Percentiles rank a stretch among this genome's conserved stretches.
Evolutionary conservation across 1,140 invertebrate genomes (phyloP).

Genomic region (honey bee (Apis mellifera)): DNA sequence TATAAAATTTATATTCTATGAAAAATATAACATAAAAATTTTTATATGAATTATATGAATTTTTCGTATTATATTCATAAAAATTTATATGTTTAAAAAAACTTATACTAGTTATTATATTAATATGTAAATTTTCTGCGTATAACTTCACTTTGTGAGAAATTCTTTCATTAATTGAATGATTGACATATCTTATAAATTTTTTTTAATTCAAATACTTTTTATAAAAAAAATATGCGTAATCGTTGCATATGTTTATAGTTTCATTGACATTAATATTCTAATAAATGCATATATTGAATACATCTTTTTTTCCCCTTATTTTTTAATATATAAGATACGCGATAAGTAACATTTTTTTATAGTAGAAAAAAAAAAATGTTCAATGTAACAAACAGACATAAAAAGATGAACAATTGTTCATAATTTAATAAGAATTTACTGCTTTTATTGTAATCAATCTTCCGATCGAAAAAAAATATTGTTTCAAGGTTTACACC

Average conservation of each 20-base stretch:
- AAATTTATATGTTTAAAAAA: neutral
- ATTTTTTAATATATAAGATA: neutral
- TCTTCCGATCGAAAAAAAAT: neutral
- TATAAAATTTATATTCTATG: neutral
- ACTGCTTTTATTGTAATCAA: neutral
- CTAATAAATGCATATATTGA: neutral
- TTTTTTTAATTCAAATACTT: neutral
- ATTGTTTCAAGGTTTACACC: constrained; percentile 29
- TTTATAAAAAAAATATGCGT: too few species aligned
- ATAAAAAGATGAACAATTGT: neutral
- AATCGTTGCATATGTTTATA: neutral
- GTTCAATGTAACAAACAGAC: neutral
- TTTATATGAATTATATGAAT: neutral
- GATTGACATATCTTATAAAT: neutral
- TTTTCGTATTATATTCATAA: neutral
- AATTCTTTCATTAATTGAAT: neutral
- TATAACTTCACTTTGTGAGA: neutral
- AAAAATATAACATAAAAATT: neutral
- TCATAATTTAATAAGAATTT: neutral
- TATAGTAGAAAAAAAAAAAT: neutral
- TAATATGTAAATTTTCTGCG: neutral
- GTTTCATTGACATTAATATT: neutral
- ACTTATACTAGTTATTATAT: neutral
- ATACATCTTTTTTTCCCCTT: neutral
- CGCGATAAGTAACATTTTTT: neutral